Base-by-base conservation (phyloP, 2,113 vertebrate genomes). In the Columba janthina region DNA sequence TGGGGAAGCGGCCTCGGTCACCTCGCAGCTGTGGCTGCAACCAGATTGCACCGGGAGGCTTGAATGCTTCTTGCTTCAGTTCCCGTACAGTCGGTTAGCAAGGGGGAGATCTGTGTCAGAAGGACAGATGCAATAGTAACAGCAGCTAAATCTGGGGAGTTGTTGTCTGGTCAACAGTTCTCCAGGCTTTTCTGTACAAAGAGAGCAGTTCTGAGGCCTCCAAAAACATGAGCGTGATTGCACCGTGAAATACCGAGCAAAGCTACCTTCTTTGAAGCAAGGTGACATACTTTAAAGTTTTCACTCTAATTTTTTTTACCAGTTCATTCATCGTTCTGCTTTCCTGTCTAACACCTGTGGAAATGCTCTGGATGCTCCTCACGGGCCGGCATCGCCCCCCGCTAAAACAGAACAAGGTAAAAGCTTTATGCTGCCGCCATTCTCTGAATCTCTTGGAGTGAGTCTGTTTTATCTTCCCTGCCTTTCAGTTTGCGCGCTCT, bases 381-480 rank as follows among this genome's bases (percentile, higher is more conserved):
- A 40, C 64, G 85, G 69, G 64, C 24, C 73, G 73, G 60, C 29
- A 84, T 80, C 31, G 66, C 54, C 88, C 62, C 46, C 65, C 86
- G 51, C 90, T 94, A 86, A 83, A 94, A 6, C 54, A 96, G 91
- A 54, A 83, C 61, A 91, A 38, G 48, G 90, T 91, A 54, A 73
- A 94, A 95, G 91, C 81, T 94, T 89, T 93, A 38, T 62, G 50
- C 66, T 76, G 15, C 87, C 89, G 93, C 84, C 60, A 82, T 92
- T 95, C 89, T 85, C 71, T 83, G 89, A 85, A 85, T 91, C 67
- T 88, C 71, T 93, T 77, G 57, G 85, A 93, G 89, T 89, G 77
- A 87, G 21, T 88, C 88, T 88, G 85, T 91, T 95, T 96, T 88
- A 94, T 91, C 96, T 94, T 94, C 50, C 72, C 60, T 90, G 78